Percentiles rank a stretch among this genome's conserved stretches.
Evolutionary conservation across 2,888 invertebrate species (phyloP).

Genomic region (Hirtodrosophila confusa): DNA sequence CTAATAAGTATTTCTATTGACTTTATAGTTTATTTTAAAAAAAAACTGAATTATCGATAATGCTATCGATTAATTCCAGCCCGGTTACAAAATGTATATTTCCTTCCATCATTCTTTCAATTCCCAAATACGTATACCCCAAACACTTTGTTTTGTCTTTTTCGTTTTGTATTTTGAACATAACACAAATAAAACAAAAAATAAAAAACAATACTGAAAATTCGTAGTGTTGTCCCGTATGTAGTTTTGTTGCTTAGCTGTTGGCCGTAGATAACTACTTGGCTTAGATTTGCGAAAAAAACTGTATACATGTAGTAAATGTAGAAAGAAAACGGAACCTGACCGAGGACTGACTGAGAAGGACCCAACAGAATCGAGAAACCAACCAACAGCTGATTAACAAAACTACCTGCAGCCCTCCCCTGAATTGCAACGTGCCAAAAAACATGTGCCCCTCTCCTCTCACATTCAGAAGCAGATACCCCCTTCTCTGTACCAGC

Average conservation of each 20-base stretch:
- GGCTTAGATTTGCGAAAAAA: slow-evolving; percentile 55
- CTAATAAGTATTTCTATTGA: too few relatives aligned
- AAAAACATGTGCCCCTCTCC: too few relatives aligned
- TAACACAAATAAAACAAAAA: slow-evolving; percentile 28
- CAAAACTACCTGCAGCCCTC: slow-evolving; percentile 58
- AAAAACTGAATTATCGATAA: neutral
- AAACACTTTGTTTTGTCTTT: slow-evolving; percentile 34
- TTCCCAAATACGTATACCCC: neutral
- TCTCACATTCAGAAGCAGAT: too few relatives aligned
- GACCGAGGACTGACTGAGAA: slow-evolving; percentile 14
- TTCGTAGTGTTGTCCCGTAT: slow-evolving; percentile 58
- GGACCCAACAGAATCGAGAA: slow-evolving; percentile 8
- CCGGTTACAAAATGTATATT: neutral
- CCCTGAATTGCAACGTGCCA: neutral
- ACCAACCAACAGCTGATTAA: slow-evolving; percentile 71
- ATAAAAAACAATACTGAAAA: slow-evolving; percentile 17
- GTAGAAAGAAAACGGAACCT: slow-evolving; percentile 33
- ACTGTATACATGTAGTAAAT: slow-evolving; percentile 46
- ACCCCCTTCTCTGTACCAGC: neutral
- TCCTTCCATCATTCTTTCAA: slow-evolving; percentile 24
- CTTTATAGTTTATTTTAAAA: too few relatives aligned
- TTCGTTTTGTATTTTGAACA: slow-evolving; percentile 48
- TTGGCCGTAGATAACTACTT: slow-evolving; percentile 64
- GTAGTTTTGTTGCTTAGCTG: slow-evolving; percentile 78
- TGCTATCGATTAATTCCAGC: neutral